A percentile compares a stretch with the other conserved stretches of the same genome.
These are phyloP conservation scores for Bostrychus sinensis DNA, from an alignment of 2,113 vertebrate species.

Conservation along the genomic window DNA sequence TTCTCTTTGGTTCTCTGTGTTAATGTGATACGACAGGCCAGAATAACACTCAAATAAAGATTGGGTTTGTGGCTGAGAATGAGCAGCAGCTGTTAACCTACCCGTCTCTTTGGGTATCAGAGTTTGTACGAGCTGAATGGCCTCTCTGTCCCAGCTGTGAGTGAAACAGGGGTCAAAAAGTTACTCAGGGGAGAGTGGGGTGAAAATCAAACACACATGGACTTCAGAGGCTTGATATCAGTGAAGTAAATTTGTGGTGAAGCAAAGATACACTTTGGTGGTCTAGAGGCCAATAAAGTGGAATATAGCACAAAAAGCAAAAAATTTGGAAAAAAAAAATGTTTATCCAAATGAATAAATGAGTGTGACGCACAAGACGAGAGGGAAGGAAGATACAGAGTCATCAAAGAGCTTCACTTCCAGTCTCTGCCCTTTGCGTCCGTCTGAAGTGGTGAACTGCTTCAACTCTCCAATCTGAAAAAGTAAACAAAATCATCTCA, in stretches of 20 bases:
- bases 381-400: constrained; percentile 86
- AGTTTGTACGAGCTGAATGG: constrained; percentile 87
- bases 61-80: constrained; percentile 32
- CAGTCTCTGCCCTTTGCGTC: constrained; percentile 91
- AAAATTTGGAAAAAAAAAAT: constrained; percentile 33
- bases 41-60: constrained; percentile 53
- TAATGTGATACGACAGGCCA: constrained; percentile 52
- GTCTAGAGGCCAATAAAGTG: constrained; percentile 9
- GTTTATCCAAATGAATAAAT: constrained; percentile 36
- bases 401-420: constrained; percentile 94
- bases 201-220: constrained; percentile 56
- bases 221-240: constrained; percentile 32
- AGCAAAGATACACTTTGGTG: constrained; percentile 10
- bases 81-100: constrained; percentile 61
- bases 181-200: constrained; percentile 34
- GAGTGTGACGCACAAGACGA: constrained; percentile 84
- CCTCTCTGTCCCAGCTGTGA: constrained; percentile 93
- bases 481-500: constrained; percentile 36
- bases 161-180: constrained; percentile 56
- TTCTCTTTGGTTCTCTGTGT: constrained; percentile 9
- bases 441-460: constrained; percentile 88
- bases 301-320: constrained; percentile 26
- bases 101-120: constrained; percentile 90
- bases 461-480: constrained; percentile 88
- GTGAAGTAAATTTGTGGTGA: constrained; percentile 24